Evolutionary conservation across 2,888 invertebrate species (phyloP).

Genomic region (Sialis lutaria): DNA sequence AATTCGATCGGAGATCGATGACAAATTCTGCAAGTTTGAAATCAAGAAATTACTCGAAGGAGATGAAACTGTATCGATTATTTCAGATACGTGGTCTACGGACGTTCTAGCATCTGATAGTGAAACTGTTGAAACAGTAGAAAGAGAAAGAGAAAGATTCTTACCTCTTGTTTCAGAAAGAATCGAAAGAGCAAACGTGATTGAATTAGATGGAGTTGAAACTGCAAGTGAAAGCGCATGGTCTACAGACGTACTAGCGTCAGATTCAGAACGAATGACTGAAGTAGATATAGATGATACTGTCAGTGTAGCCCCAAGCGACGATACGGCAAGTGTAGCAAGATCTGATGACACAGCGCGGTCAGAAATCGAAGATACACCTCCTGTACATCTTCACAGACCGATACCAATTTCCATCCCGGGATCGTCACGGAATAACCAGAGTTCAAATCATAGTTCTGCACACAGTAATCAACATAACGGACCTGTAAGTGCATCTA

Average conservation of each 20-base stretch:
- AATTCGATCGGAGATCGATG: conserved; percentile 88
- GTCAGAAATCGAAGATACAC: conserved; percentile 33
- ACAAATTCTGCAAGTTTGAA: conserved; percentile 97
- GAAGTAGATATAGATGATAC: conserved; percentile 63
- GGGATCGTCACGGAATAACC: not conserved
- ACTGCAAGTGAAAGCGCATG: conserved; percentile 92
- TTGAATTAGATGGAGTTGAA: conserved; percentile 53
- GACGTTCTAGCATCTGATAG: conserved; percentile 95
- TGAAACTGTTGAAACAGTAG: conserved; percentile 72
- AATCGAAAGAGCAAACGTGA: conserved; percentile 11
- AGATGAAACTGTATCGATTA: conserved; percentile 91
- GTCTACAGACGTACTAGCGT: conserved; percentile 91
- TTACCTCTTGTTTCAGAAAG: conserved; percentile 24
- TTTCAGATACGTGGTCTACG: conserved; percentile 98
- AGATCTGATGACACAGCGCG: conserved; percentile 62
- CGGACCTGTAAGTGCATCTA: conserved; percentile 6
- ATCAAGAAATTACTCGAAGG: conserved; percentile 66
- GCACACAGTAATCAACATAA: not conserved
- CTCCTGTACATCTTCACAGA: conserved; percentile 13
- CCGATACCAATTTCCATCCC: conserved; percentile 6
- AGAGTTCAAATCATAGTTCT: not conserved
- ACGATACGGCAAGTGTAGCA: conserved; percentile 36
- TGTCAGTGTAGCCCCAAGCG: conserved; percentile 39
- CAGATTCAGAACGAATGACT: conserved; percentile 80
- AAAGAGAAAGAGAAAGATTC: conserved; percentile 39